These are phyloP conservation scores for Xanthia icteritia DNA, from an alignment of 2,888 invertebrate genomes.

Conservation along the genomic window DNA sequence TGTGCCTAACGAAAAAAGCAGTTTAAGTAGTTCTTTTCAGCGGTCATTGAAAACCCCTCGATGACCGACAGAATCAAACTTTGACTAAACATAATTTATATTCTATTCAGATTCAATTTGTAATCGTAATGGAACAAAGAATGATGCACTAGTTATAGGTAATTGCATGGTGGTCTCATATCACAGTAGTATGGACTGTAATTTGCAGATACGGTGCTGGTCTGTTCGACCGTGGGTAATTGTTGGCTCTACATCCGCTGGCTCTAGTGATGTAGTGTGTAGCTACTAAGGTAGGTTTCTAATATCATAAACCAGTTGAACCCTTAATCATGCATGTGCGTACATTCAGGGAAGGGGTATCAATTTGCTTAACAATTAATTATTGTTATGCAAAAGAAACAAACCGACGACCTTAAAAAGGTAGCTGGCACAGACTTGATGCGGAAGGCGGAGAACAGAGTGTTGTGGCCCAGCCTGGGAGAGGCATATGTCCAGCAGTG, in stretches of 20 bases:
- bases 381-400: neutral
- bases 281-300: neutral
- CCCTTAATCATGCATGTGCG: neutral
- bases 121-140: constrained; percentile 20
- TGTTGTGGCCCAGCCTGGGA: neutral
- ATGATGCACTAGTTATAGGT: constrained; percentile 8
- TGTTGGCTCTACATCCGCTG: constrained; percentile 41
- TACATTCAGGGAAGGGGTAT: neutral
- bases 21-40: neutral
- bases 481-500: neutral
- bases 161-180: constrained; percentile 39
- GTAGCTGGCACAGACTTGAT: neutral
- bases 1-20: neutral
- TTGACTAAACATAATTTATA: too few relatives aligned
- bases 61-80: neutral
- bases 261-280: constrained; percentile 45
- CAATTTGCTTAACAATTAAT: neutral
- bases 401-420: neutral
- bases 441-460: neutral
- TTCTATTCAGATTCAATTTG: constrained; percentile 38
- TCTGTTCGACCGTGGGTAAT: constrained; percentile 48
- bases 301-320: neutral
- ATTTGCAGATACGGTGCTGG: constrained; percentile 39
- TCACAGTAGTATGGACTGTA: constrained; percentile 25
- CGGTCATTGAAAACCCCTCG: neutral